Base-by-base conservation (phyloP, 2,113 vertebrate species). In the Gasterosteus nipponicus region DNA sequence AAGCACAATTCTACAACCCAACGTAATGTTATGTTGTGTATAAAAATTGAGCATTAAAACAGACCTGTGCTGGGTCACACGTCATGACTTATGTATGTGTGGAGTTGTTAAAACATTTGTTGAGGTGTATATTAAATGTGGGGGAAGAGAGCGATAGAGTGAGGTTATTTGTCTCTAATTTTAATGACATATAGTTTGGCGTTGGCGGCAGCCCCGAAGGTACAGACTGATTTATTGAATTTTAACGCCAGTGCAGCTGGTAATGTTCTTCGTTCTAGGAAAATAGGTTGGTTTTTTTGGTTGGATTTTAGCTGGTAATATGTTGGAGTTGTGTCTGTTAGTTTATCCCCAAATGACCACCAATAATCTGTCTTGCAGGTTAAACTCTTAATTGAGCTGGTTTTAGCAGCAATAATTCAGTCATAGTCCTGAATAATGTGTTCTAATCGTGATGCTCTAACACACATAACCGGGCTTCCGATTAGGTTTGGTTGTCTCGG, bases 41-140 rank as follows among this genome's bases (percentile, higher is more conserved):
- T 42, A 64, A 73, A 78, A 26, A 26, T 26, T 38, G 75, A 38
- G 11, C 49, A 72, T 54, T 76, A 49, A 47, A 77, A 41, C 14
- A 54, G 44, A 67, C 38, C 26, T 75, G 62, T 72, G 26, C 73
- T 61, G 16, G 3, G 77, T 79, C 42, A 29, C 42, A 47, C 33
- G 39, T 33, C 15, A 63, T 19, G 22, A 42, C 12, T 44, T 26
- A 44, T 60, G 7, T 58, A 64, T 42, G 29, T 31, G 12, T 2
- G 19, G 38, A 39, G 33, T 22, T 15, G 4, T 31, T 10, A 1
- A 9, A n/a, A 19, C 59, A 15, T 3, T 54, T 54, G 9, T 53
- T 53, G 51, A 8, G 18, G 1, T 15, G 26, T 26, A 10, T 61
- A 49, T 63, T 35, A 18, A 51, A 56, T 42, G 33, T 42, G 33